These are phyloP conservation scores for Tapirus indicus DNA, from an alignment of 2,797 vertebrate genomes.

Conservation along the genomic window DNA sequence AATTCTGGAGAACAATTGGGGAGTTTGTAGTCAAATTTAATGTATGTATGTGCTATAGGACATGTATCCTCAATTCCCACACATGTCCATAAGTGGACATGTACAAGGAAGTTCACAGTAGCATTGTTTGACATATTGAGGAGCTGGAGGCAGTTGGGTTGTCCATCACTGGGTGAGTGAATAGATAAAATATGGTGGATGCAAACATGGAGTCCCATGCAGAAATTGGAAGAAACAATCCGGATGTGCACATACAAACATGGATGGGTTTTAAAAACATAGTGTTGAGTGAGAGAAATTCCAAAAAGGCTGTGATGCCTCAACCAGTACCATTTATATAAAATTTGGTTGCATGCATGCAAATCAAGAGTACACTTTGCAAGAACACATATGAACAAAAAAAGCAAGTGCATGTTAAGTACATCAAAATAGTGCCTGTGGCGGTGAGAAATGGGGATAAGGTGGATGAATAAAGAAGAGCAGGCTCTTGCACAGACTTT, in stretches of 20 bases:
- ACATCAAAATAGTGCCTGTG: not conserved
- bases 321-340: not conserved
- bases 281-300: not conserved
- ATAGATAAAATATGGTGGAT: not conserved
- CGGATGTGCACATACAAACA: not conserved
- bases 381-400: not conserved
- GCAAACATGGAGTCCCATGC: not conserved
- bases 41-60: rapidly evolving
- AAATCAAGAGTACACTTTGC: not conserved
- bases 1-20: not conserved
- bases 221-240: not conserved
- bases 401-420: not conserved
- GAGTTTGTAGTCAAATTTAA: not conserved
- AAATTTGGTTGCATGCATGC: not conserved
- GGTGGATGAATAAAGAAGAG: not conserved
- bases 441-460: not conserved
- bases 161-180: too few species aligned
- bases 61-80: not conserved
- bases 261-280: not conserved
- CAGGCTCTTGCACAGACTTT: not conserved
- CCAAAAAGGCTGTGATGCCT: not conserved
- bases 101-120: not conserved
- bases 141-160: not conserved
- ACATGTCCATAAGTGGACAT: not conserved
- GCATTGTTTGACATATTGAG: not conserved